phyloP scores from a whole-genome alignment of 2,797 vertebrate genomes.

The Muscicapa striata region DNA sequence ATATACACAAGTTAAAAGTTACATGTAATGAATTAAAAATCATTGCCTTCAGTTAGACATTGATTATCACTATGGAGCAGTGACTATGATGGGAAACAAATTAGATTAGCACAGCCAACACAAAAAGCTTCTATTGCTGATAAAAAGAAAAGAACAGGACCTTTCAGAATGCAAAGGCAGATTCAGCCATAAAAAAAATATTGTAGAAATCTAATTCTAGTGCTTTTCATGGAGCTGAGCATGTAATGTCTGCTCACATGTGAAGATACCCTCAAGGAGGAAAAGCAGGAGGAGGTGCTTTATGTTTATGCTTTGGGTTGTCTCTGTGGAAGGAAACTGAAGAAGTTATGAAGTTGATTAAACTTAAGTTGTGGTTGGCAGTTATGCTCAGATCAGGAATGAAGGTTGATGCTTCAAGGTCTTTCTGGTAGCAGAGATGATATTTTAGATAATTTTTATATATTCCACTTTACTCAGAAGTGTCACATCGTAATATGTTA shows the following conservation, averaged over 20 bases:
- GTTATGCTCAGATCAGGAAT: constrained; percentile 54
- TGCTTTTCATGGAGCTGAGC: constrained; percentile 59
- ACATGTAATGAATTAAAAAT: constrained; percentile 52
- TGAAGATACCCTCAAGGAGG: constrained; percentile 63
- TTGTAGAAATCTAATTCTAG: constrained; percentile 65
- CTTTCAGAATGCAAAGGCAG: constrained; percentile 37
- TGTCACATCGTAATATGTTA: neutral
- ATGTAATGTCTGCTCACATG: constrained; percentile 52
- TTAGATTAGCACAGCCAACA: constrained; percentile 2
- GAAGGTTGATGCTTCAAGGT: constrained; percentile 29
- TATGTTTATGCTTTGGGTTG: constrained; percentile 69
- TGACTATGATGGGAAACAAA: constrained; percentile 31
- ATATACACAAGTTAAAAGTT: constrained; percentile 23
- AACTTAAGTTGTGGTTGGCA: constrained; percentile 57
- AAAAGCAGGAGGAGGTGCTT: constrained; percentile 58
- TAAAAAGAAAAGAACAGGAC: constrained; percentile 29
- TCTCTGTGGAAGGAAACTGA: constrained; percentile 46
- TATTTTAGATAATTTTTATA: constrained; percentile 40
- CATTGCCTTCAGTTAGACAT: constrained; percentile 34
- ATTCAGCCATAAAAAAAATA: constrained; percentile 54
- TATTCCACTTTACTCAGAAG: neutral
- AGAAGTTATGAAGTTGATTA: constrained; percentile 67
- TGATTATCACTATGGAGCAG: neutral
- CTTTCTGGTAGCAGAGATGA: neutral
- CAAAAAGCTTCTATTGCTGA: neutral